Conservation (phyloP, 2,888 invertebrate species). For the Pachycephus smyrnensis region DNA sequence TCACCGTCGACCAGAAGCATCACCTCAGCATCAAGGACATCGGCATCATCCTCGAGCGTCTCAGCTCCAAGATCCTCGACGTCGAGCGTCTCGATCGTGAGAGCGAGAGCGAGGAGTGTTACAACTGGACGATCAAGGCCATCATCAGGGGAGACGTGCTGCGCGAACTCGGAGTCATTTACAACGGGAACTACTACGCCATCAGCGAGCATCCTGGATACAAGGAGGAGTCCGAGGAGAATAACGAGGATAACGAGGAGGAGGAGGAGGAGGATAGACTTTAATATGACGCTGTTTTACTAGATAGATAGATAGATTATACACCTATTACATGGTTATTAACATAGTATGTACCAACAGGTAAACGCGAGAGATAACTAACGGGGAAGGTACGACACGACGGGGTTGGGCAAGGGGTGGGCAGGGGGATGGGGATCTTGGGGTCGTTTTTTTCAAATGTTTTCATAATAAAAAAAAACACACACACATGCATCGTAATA, state of each 20-base stretch:
- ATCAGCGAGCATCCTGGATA: conserved; percentile 96
- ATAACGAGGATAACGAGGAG: conserved; percentile 85
- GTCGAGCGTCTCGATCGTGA: conserved; percentile 93
- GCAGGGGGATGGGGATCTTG: conserved; percentile 14
- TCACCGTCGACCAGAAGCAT: conserved; percentile 91
- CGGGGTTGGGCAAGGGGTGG: conserved; percentile 10
- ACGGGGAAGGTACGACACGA: conserved; percentile 12
- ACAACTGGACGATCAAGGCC: conserved; percentile 97
- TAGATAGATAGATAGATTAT: conserved; percentile 57
- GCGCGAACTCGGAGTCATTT: conserved; percentile 91
- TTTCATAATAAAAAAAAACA: conserved; percentile 50
- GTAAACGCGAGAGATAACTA: conserved; percentile 17
- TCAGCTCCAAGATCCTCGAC: conserved; percentile 93
- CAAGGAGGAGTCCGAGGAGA: conserved; percentile 89
- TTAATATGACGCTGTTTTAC: conserved; percentile 62
- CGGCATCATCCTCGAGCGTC: conserved; percentile 91
- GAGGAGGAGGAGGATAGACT: conserved; percentile 79
- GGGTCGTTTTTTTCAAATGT: conserved; percentile 48
- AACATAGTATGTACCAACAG: conserved; percentile 42
- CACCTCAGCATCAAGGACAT: conserved; percentile 95
- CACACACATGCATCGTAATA: conserved; percentile 43
- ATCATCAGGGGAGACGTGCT: conserved; percentile 92
- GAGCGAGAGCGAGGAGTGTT: conserved; percentile 92
- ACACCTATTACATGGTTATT: conserved; percentile 58
- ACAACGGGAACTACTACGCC: conserved; percentile 95